Percentiles rank a stretch among this genome's conserved stretches.
These are phyloP conservation scores for Drosophila dives DNA, from an alignment of 2,888 invertebrate species.

Conservation along the genomic window DNA sequence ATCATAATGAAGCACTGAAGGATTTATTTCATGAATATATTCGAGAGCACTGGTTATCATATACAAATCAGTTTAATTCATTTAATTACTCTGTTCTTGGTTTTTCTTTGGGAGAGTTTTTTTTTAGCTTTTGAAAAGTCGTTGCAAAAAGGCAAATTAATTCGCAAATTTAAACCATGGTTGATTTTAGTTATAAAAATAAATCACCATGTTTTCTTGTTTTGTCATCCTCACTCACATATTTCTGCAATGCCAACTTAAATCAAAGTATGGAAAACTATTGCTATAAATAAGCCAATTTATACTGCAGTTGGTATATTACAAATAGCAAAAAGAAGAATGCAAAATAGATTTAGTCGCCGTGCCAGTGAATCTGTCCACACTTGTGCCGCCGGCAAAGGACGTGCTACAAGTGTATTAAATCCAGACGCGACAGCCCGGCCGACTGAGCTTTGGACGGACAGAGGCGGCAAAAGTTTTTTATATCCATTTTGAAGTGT, in stretches of 20 bases:
- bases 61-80: neutral
- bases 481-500: constrained; percentile 37
- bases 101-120: neutral
- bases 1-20: constrained; percentile 48
- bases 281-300: constrained; percentile 6
- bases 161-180: too few species aligned
- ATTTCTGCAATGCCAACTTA: neutral
- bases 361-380: constrained; percentile 45
- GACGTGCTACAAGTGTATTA: constrained; percentile 69
- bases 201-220: too few species aligned
- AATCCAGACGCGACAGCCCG: constrained; percentile 65
- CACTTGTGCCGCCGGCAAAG: constrained; percentile 57
- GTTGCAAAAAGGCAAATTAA: neutral
- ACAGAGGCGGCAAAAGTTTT: constrained; percentile 21
- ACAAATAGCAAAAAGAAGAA: constrained; percentile 22
- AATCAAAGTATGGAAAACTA: constrained; percentile 4
- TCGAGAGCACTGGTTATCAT: neutral
- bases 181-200: too few species aligned
- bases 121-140: neutral
- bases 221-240: too few species aligned
- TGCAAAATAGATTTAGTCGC: constrained; percentile 33
- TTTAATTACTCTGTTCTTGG: neutral
- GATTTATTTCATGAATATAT: constrained; percentile 43
- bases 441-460: constrained; percentile 35
- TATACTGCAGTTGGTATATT: constrained; percentile 1